Base-by-base conservation (phyloP, 2,888 invertebrate species). In the Halictus ligatus region DNA sequence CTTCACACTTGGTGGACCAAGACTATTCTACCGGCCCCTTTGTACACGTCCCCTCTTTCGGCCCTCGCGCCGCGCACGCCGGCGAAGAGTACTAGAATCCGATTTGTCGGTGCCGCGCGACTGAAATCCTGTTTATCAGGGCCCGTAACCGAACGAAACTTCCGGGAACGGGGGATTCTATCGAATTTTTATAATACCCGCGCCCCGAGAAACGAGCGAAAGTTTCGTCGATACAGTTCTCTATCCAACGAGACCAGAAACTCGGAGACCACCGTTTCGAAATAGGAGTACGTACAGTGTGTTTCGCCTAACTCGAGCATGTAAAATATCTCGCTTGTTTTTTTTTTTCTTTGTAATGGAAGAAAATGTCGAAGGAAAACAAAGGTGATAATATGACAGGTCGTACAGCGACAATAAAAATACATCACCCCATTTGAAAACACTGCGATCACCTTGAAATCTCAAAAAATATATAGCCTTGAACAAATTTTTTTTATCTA, bases 1-100 rank as follows among this genome's bases (percentile, higher is more conserved):
- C 85, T 89, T 91, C 84, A 78, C 86, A 88, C 86, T 85, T 78
- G 82, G 79, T 72, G 86, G 79, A 71, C 77, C 86, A 79, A 72
- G 74, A 80, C 83, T 77, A 21, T 79, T 80, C 64, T 71, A n/a
- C 79, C 79, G 60, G 75, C 82, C 69, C 72, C 74, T 60, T 71
- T 86, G 86, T 86, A 85, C 86, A 79, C 48, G 86, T 67, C 85
- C 69, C 69, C 76, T 72, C 78, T 79, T 81, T 78, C 85, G 85
- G 46, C 6, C 15, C 48, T 10, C 72, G 83, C 48, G 67, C 86
- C 77, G 83, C 48, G 67, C 86, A 82, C 78, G 69, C 76, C 76
- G 64, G n/a, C n/a, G 29, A 35, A 69, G 69, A 64, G 48, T 80
- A 80, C 75, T 50, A 35, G 76, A 69, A 85, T 73, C 85, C 78